These are phyloP conservation scores for Telmatherina bonti DNA, from an alignment of 2,797 vertebrate species.

Conservation along the genomic window DNA sequence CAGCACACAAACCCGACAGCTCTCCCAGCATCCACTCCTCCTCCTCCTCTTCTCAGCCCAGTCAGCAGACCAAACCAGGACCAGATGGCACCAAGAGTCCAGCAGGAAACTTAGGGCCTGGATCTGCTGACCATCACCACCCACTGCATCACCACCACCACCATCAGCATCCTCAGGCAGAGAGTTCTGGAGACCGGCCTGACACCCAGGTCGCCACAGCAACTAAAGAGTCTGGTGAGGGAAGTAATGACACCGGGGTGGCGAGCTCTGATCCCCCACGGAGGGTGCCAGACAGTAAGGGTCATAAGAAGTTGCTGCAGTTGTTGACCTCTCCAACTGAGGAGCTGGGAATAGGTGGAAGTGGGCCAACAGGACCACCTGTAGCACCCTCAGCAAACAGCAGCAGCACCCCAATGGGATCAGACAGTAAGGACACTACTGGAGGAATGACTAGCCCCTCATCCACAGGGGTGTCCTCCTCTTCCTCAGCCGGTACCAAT, in stretches of 20 bases:
- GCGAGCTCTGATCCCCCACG: conserved; percentile 84
- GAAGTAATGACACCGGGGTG: conserved; percentile 78
- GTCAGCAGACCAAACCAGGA: conserved; percentile 78
- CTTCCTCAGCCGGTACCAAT: conserved; percentile 71
- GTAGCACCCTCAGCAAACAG: conserved; percentile 69
- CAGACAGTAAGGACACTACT: conserved; percentile 89
- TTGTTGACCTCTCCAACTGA: conserved; percentile 94
- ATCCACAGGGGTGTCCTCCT: conserved; percentile 92
- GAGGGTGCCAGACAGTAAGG: conserved; percentile 89
- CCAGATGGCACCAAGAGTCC: conserved; percentile 91
- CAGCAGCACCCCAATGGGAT: conserved; percentile 80
- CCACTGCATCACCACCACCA: conserved; percentile 76
- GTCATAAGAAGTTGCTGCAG: conserved; percentile 95
- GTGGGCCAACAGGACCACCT: conserved; percentile 60
- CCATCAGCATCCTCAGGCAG: conserved; percentile 79
- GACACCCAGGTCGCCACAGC: conserved; percentile 83
- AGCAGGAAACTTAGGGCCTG: conserved; percentile 84
- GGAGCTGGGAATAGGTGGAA: conserved; percentile 83
- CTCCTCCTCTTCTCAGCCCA: conserved; percentile 83
- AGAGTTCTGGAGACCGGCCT: conserved; percentile 88
- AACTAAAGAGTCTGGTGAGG: conserved; percentile 74
- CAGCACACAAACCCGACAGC: conserved; percentile 90
- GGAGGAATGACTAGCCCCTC: conserved; percentile 92
- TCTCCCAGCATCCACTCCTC: conserved; percentile 91
- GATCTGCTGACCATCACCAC: conserved; percentile 72